A percentile compares a stretch with the other conserved stretches of the same genome.
These are phyloP conservation scores for Drosophila sp. DNA, from an alignment of 1,140 invertebrate genomes.

Conservation along the genomic window DNA sequence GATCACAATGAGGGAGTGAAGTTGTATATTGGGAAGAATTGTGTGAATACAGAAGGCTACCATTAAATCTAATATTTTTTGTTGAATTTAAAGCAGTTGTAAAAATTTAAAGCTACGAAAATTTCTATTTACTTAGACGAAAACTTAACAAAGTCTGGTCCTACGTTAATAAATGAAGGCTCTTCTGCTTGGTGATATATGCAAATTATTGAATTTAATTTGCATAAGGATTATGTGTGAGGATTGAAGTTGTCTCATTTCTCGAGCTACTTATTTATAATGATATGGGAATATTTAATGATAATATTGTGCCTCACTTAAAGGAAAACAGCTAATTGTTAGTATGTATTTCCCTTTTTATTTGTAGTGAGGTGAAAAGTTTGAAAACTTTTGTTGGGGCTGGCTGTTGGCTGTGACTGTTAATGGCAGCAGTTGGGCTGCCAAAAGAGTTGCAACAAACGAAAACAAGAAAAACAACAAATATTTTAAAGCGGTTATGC, in stretches of 20 bases:
- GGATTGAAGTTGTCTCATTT: background rate
- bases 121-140: too few relatives aligned
- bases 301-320: background rate
- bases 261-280: constrained; percentile 21
- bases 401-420: constrained; percentile 5
- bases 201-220: too few relatives aligned
- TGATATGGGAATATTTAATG: constrained; percentile 20
- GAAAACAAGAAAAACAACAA: constrained; percentile 15
- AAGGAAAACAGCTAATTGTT: background rate
- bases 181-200: too few relatives aligned
- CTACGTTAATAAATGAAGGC: too few relatives aligned
- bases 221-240: background rate
- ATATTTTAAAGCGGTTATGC: constrained; percentile 65
- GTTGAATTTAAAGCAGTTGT: too few relatives aligned
- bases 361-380: background rate
- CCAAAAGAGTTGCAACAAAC: constrained; percentile 8
- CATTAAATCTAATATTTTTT: too few relatives aligned
- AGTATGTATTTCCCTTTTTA: background rate
- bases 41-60: too few relatives aligned
- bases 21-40: too few relatives aligned
- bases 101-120: too few relatives aligned
- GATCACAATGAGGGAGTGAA: too few relatives aligned
- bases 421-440: constrained; percentile 21
- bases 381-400: background rate
- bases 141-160: too few relatives aligned